Conservation (phyloP, 2,113 vertebrate species). For the Sturnus vulgaris region DNA sequence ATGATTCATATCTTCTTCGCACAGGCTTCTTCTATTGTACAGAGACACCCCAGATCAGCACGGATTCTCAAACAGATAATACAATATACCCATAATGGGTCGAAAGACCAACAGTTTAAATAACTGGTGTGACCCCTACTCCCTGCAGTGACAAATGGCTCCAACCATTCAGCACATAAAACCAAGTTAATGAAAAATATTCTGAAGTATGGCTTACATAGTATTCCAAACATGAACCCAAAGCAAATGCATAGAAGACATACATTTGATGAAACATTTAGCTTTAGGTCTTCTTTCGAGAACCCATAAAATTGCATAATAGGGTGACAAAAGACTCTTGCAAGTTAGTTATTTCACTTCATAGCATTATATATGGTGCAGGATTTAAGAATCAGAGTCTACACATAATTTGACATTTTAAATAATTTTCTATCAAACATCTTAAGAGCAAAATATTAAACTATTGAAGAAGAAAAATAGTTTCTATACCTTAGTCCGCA, state of each 20-base stretch:
- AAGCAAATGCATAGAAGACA: background rate
- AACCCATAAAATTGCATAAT: background rate
- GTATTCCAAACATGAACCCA: background rate
- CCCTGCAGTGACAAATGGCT: background rate
- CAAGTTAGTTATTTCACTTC: slow-evolving; percentile 14
- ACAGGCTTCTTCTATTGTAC: slow-evolving; percentile 89
- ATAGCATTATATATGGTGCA: background rate
- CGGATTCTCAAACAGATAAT: rapidly evolving
- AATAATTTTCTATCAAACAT: slow-evolving; percentile 11
- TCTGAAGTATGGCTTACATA: background rate
- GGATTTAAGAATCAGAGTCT: background rate
- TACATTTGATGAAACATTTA: background rate
- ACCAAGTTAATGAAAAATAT: background rate
- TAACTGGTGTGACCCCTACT: background rate
- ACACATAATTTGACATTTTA: background rate
- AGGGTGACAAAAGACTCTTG: background rate
- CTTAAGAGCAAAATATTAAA: slow-evolving; percentile 48
- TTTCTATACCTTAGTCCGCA: slow-evolving; percentile 94
- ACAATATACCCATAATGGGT: rapidly evolving
- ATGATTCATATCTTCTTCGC: slow-evolving; percentile 88
- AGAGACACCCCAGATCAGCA: background rate
- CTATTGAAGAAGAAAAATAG: slow-evolving; percentile 67
- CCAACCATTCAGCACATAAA: background rate
- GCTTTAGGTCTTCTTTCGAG: background rate
- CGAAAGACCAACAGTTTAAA: background rate